Base-by-base conservation (phyloP, 2,888 invertebrate species). In the Perithous albicinctus region DNA sequence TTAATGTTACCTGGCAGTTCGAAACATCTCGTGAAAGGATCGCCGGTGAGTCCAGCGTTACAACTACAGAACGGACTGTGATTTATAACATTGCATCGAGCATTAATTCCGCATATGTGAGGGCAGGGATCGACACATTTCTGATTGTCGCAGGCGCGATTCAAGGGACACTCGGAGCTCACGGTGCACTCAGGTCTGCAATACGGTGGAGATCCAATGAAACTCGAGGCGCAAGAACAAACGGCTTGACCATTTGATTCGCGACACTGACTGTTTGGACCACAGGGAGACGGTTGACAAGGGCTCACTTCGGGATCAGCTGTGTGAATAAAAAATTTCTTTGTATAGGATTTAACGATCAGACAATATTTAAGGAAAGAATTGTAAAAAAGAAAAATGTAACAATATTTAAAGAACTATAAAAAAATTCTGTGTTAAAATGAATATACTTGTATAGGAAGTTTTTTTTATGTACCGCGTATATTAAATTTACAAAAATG, bases 1-100 rank as follows among this genome's bases (percentile, higher is more conserved):
- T n/a, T n/a, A n/a, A n/a, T n/a, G n/a, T 86, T 85, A 89, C 88
- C 83, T 93, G 93, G 93, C 88, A 93, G 92, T 85, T 92, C 92
- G 87, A 95, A 95, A 91, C 97, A 97, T 89, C 96, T 96, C 4
- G 95, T 95, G 92, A 97, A 96, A 35, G 97, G 97, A 94, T 97
- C 97, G 87, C 97, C 97, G 69, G 96, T 95, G 66, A 91, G 92
- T 35, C 88, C 87, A 87, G 59, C 80, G 89, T 90, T 93, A 84
- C 94, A 94, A 29, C 90, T 90, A 80, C 94, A 94, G 66, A 93
- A 92, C 1, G 94, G 93, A 72, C 92, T 91, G 86, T 94, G 94
- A 83, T 93, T 93, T n/a, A 93, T 90, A 1, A 93, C 93, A 56
- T 91, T 87, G 85, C 94, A 94, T 5, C 89, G 88, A 12, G 94